phyloP scores from a whole-genome alignment of 2,888 invertebrate genomes.

The Phragmatobia fuliginosa region DNA sequence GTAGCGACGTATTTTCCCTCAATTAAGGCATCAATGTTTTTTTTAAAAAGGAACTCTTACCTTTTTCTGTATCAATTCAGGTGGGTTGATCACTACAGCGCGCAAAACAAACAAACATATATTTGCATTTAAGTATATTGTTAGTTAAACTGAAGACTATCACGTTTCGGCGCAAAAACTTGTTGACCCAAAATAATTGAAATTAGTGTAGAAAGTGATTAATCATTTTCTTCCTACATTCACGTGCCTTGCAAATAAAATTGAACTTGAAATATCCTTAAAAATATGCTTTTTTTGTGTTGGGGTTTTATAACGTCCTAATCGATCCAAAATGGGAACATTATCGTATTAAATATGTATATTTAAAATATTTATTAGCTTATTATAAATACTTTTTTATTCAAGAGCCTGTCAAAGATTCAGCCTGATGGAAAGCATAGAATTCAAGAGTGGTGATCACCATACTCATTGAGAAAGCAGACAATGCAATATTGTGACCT shows the following conservation, averaged over 20 bases:
- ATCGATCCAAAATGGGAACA: not conserved
- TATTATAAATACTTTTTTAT: no score
- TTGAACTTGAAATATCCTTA: not conserved
- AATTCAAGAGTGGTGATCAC: no score
- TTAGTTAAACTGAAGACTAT: not conserved
- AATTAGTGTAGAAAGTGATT: not conserved
- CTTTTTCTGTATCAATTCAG: no score
- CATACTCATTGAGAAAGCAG: no score
- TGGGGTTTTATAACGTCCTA: not conserved
- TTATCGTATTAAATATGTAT: no score
- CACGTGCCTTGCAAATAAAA: not conserved
- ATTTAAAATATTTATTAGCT: no score
- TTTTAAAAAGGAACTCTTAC: not conserved
- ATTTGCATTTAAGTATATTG: not conserved
- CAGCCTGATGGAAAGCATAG: no score
- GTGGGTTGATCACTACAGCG: no score
- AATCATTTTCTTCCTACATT: not conserved
- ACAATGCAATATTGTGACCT: no score
- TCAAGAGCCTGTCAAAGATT: no score
- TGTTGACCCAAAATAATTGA: not conserved
- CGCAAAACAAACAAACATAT: not conserved
- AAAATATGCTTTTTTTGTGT: not conserved
- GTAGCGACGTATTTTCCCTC: no score
- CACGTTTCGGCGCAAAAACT: not conserved
- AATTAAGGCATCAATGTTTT: not conserved